Percentiles rank a stretch among this genome's conserved stretches.
Conservation (phyloP, 1,140 invertebrate genomes). For the Centruroides vittatus region DNA sequence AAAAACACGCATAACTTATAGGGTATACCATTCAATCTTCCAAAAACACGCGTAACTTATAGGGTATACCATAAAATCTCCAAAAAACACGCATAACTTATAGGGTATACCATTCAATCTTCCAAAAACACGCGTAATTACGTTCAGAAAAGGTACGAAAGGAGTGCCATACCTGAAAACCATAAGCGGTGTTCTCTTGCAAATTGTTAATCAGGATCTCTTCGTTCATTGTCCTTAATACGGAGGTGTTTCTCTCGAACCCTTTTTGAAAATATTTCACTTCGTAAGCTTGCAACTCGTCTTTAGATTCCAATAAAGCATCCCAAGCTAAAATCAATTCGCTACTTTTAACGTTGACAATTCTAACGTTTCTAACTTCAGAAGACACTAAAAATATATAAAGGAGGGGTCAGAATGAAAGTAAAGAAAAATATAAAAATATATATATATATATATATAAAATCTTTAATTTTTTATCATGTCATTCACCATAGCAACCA, state of each 20-base stretch:
- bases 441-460: no score
- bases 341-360: slow-evolving; percentile 60
- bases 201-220: slow-evolving; percentile 52
- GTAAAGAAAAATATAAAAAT: slow-evolving; percentile 21
- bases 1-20: no score
- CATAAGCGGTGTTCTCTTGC: slow-evolving; percentile 72
- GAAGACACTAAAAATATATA: slow-evolving; percentile 1
- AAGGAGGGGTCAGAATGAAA: slow-evolving; percentile 19
- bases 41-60: no score
- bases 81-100: no score
- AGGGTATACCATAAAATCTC: no score
- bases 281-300: slow-evolving; percentile 29
- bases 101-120: no score
- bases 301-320: slow-evolving; percentile 47
- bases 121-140: no score
- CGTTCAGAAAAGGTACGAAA: no score
- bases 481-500: no score
- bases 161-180: slow-evolving; percentile 48
- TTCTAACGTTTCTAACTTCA: slow-evolving; percentile 59
- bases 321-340: slow-evolving; percentile 79
- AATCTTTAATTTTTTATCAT: no score
- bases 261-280: slow-evolving; percentile 60
- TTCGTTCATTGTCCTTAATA: slow-evolving; percentile 54
- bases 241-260: slow-evolving; percentile 59
- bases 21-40: no score